A percentile compares a stretch with the other conserved stretches of the same genome.
Evolutionary conservation across 2,888 invertebrate species (phyloP).

Genomic region (Agrochola circellaris): DNA sequence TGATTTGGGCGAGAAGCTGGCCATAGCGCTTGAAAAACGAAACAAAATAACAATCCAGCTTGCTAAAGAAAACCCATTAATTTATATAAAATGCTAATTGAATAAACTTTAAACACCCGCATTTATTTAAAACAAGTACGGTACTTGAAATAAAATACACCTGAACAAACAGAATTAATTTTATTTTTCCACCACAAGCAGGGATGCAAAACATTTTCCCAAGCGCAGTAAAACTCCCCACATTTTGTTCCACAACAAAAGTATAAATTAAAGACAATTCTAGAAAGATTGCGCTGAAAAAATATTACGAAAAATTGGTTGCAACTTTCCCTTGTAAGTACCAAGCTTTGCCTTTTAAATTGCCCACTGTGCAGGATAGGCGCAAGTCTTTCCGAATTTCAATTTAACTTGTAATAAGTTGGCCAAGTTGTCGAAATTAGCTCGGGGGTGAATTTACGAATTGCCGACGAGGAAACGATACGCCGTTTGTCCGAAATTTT

Average conservation of each 20-base stretch:
- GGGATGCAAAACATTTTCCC: slow-evolving; percentile 40
- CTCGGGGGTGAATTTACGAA: slow-evolving; percentile 72
- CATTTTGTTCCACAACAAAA: slow-evolving; percentile 55
- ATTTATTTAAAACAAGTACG: slow-evolving; percentile 38
- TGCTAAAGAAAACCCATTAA: slow-evolving; percentile 2
- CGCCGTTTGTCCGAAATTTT: slow-evolving; percentile 53
- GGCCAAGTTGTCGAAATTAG: slow-evolving; percentile 81
- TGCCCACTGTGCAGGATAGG: slow-evolving; percentile 69
- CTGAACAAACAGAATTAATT: slow-evolving; percentile 39
- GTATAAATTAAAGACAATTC: slow-evolving; percentile 67
- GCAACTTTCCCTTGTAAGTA: slow-evolving; percentile 62
- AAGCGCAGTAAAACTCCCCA: slow-evolving; percentile 38
- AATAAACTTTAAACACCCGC: slow-evolving; percentile 27
- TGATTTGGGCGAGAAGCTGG: not conserved
- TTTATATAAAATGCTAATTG: slow-evolving; percentile 40
- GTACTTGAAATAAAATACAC: slow-evolving; percentile 39
- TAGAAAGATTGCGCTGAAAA: slow-evolving; percentile 64
- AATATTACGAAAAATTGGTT: slow-evolving; percentile 64
- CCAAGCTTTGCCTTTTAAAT: slow-evolving; percentile 71
- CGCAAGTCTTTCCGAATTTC: slow-evolving; percentile 80
- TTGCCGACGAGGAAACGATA: slow-evolving; percentile 64
- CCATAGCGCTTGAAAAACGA: not conserved
- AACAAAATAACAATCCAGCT: not conserved
- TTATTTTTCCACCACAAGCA: slow-evolving; percentile 24
- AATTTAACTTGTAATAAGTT: slow-evolving; percentile 87